phyloP scores from a whole-genome alignment of 2,797 vertebrate species.

The Cynodonichthys magdalenae region DNA sequence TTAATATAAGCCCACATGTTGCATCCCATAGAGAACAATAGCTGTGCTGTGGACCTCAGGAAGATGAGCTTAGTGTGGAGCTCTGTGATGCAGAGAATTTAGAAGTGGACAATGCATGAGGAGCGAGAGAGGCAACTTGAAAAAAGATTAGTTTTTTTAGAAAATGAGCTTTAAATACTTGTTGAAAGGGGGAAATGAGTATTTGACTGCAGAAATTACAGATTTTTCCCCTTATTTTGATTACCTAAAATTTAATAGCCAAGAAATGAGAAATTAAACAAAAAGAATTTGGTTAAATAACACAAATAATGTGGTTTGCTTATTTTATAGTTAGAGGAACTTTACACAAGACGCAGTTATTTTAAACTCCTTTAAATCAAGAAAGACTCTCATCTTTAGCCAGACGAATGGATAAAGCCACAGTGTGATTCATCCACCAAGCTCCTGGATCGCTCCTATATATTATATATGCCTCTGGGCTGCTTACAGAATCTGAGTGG shows the following conservation, averaged over 20 bases:
- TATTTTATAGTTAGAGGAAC: slow-evolving; percentile 4
- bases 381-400: slow-evolving; percentile 24
- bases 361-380: slow-evolving; percentile 22
- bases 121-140: too few relatives aligned
- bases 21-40: too few relatives aligned
- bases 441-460: slow-evolving; percentile 50
- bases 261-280: background rate
- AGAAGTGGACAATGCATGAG: too few relatives aligned
- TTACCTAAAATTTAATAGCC: background rate
- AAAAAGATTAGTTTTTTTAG: too few relatives aligned
- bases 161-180: too few relatives aligned
- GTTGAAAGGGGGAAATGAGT: too few relatives aligned
- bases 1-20: too few relatives aligned
- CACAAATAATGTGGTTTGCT: background rate
- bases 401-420: slow-evolving; percentile 33
- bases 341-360: background rate
- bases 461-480: slow-evolving; percentile 53
- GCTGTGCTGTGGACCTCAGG: too few relatives aligned
- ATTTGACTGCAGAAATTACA: too few relatives aligned
- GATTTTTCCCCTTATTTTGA: too few relatives aligned
- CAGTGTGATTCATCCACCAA: slow-evolving; percentile 65
- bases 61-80: too few relatives aligned
- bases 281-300: background rate
- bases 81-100: too few relatives aligned
- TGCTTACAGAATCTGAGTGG: slow-evolving; percentile 39